phyloP scores from a whole-genome alignment of 64 coral and sea anemone species.

The Porites australiensis region DNA sequence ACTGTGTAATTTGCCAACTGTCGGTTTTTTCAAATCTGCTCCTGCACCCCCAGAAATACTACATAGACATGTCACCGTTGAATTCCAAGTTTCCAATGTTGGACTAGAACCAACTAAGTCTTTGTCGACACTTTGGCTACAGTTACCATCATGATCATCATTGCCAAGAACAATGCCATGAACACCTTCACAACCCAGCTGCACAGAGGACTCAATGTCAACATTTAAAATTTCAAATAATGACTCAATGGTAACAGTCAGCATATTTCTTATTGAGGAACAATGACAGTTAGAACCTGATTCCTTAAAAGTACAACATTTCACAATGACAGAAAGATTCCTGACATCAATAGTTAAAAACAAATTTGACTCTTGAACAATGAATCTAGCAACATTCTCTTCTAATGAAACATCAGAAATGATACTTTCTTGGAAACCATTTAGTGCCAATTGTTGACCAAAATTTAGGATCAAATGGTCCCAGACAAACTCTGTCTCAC shows the following conservation, averaged over 20 bases:
- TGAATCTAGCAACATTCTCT: not conserved
- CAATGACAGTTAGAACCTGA: not conserved
- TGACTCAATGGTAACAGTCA: not conserved
- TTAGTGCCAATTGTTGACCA: not conserved
- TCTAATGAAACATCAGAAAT: not conserved
- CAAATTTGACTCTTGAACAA: not conserved
- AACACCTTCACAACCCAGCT: not conserved
- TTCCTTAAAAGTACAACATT: not conserved
- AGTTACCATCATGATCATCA: not conserved
- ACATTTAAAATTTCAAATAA: not conserved
- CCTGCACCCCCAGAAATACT: not conserved
- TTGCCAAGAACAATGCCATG: not conserved
- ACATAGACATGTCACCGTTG: not conserved
- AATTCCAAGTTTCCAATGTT: not conserved
- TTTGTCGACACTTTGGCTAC: not conserved
- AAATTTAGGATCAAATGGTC: not conserved
- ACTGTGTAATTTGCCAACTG: not conserved
- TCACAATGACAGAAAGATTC: not conserved
- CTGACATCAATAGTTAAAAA: not conserved
- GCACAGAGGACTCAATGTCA: not conserved
- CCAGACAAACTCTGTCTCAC: not conserved
- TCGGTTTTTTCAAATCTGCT: not conserved
- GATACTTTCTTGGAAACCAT: not conserved
- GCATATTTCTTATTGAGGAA: not conserved
- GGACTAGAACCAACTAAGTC: not conserved